phyloP scores from a whole-genome alignment of 2,888 invertebrate genomes.

The Netelia inedita region DNA sequence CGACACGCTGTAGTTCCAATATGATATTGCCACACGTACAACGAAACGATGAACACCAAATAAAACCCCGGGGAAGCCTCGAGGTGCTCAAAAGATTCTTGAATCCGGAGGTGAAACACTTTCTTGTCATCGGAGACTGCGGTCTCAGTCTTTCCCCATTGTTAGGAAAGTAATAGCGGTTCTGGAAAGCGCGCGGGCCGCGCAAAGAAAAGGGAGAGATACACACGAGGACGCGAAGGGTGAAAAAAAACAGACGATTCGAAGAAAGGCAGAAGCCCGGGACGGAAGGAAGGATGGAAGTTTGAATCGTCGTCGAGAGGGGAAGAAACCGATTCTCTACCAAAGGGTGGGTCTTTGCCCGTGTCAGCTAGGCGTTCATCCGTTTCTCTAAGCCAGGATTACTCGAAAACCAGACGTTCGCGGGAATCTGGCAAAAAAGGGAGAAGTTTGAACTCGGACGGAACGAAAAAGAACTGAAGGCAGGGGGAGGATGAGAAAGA shows the following conservation, averaged over 20 bases:
- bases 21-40: constrained; percentile 20
- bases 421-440: constrained; percentile 13
- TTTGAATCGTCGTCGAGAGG: constrained; percentile 51
- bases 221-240: background rate
- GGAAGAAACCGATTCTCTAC: constrained; percentile 53
- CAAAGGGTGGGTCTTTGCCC: constrained; percentile 25
- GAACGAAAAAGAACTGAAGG: constrained; percentile 16
- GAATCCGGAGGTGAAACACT: constrained; percentile 44
- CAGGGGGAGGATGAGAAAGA: constrained; percentile 1
- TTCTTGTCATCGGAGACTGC: constrained; percentile 47
- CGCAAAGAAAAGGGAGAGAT: background rate
- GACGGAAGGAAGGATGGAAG: constrained; percentile 47
- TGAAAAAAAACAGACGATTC: constrained; percentile 10
- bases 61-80: constrained; percentile 3
- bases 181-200: constrained; percentile 28
- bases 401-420: constrained; percentile 57
- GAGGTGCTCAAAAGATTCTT: constrained; percentile 23
- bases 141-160: constrained; percentile 40
- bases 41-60: background rate
- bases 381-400: constrained; percentile 59
- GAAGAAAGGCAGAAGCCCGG: constrained; percentile 27
- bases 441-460: constrained; percentile 20
- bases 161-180: constrained; percentile 60
- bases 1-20: background rate
- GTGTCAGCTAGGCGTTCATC: constrained; percentile 57